Conservation (phyloP, 1,140 invertebrate genomes). For the Hirudo medicinalis region DNA sequence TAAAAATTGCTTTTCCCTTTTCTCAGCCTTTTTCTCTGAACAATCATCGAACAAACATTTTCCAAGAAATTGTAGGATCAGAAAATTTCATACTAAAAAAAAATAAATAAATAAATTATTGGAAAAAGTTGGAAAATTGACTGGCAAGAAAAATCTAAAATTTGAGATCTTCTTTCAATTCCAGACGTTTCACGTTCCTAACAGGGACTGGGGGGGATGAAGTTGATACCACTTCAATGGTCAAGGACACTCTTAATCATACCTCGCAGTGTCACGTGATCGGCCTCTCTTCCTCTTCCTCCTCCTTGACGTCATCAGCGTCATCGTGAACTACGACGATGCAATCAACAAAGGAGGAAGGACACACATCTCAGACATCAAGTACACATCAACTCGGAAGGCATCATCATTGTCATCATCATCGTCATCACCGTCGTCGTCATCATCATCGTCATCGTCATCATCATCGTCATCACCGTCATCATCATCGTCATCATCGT, state of each 20-base stretch:
- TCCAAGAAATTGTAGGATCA: neutral
- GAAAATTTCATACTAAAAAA: neutral
- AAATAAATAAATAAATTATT: neutral
- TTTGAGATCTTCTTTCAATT: neutral
- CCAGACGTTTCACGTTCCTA: neutral
- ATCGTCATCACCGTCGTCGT: neutral
- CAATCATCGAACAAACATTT: too few species aligned
- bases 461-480: neutral
- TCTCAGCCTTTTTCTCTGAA: too few species aligned
- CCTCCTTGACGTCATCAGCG: neutral
- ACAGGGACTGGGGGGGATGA: neutral
- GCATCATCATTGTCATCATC: too few species aligned
- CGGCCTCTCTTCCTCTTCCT: neutral
- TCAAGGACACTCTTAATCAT: neutral
- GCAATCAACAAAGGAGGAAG: too few species aligned
- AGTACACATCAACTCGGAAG: too few species aligned
- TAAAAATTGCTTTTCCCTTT: too few species aligned
- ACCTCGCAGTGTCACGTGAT: neutral
- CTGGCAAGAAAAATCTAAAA: too few species aligned
- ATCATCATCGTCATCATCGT: constrained; percentile 11
- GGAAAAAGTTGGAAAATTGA: too few species aligned
- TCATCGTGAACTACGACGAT: too few species aligned
- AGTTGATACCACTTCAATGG: neutral
- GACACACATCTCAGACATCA: too few species aligned
- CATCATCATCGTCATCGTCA: neutral